These are phyloP conservation scores for Leguminivora glycinivorella DNA, from an alignment of 1,140 invertebrate species.

Conservation along the genomic window DNA sequence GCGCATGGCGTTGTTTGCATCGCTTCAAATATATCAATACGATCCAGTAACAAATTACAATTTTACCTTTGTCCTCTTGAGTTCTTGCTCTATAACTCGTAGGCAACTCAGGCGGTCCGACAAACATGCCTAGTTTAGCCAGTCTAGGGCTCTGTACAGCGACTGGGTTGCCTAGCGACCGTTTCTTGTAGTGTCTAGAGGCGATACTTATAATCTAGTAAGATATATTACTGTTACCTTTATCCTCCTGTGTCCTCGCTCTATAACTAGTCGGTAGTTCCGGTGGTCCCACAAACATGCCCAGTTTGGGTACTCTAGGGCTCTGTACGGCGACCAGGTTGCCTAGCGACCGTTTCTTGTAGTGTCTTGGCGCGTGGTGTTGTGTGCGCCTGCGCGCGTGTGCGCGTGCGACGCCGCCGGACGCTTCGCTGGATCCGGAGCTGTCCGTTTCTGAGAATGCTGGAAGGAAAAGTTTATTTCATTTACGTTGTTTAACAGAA, in stretches of 20 bases:
- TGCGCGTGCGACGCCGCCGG: conserved; percentile 85
- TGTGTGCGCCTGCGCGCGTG: conserved; percentile 86
- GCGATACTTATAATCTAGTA: no score
- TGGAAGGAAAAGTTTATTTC: conserved; percentile 44
- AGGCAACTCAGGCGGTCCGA: conserved; percentile 78
- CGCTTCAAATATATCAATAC: no score
- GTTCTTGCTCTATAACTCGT: conserved; percentile 70
- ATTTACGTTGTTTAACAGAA: not conserved
- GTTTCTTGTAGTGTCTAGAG: not conserved
- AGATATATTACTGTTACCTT: conserved; percentile 46
- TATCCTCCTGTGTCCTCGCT: conserved; percentile 69
- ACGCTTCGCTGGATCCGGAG: conserved; percentile 87
- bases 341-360: conserved; percentile 68
- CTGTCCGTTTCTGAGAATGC: conserved; percentile 93
- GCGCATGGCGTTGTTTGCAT: no score
- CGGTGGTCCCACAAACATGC: conserved; percentile 79
- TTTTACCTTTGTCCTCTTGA: conserved; percentile 73
- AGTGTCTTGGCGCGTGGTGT: conserved; percentile 61
- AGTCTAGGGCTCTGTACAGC: conserved; percentile 87
- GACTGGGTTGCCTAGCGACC: no score
- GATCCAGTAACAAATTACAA: no score
- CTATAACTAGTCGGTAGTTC: conserved; percentile 74
- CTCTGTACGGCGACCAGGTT: conserved; percentile 87
- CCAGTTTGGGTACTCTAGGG: conserved; percentile 87
- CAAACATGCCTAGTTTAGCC: conserved; percentile 82